These are phyloP conservation scores for Listrodromus nycthemerus DNA, from an alignment of 2,888 invertebrate species.

Conservation along the genomic window DNA sequence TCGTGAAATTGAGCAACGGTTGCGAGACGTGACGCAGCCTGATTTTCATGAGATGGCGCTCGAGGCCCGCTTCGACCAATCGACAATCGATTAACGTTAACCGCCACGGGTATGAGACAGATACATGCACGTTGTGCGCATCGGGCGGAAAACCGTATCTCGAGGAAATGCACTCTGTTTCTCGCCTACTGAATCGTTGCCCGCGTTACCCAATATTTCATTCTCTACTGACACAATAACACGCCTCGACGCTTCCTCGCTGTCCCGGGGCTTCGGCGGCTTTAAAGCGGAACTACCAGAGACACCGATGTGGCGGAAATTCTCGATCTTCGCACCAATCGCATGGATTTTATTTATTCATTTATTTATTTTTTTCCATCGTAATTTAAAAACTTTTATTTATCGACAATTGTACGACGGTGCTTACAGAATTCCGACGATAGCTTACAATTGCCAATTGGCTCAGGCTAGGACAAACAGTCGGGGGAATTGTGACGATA, in stretches of 20 bases:
- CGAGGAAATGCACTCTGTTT: conserved; percentile 22
- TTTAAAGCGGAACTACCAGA: background rate
- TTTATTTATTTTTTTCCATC: background rate
- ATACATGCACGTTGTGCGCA: no score
- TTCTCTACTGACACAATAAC: background rate
- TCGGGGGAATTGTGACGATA: conserved; percentile 20
- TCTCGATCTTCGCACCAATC: no score
- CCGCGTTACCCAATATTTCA: background rate
- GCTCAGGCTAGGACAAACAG: conserved; percentile 28
- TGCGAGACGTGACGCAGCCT: background rate
- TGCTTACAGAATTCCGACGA: conserved; percentile 28
- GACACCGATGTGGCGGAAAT: background rate
- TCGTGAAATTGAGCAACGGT: background rate
- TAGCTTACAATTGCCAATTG: conserved; percentile 32
- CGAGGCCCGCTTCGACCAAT: background rate
- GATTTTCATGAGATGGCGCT: conserved; percentile 14
- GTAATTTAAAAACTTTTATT: conserved; percentile 53
- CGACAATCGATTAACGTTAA: conserved; percentile 34
- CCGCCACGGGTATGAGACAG: background rate
- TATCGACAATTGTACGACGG: conserved; percentile 47
- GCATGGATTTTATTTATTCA: no score
- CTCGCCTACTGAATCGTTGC: conserved; percentile 1
- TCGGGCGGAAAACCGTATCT: background rate
- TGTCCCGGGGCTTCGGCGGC: background rate
- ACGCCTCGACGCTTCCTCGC: background rate